phyloP scores from a whole-genome alignment of 2,113 vertebrate genomes.

The Tympanuchus pallidicinctus region DNA sequence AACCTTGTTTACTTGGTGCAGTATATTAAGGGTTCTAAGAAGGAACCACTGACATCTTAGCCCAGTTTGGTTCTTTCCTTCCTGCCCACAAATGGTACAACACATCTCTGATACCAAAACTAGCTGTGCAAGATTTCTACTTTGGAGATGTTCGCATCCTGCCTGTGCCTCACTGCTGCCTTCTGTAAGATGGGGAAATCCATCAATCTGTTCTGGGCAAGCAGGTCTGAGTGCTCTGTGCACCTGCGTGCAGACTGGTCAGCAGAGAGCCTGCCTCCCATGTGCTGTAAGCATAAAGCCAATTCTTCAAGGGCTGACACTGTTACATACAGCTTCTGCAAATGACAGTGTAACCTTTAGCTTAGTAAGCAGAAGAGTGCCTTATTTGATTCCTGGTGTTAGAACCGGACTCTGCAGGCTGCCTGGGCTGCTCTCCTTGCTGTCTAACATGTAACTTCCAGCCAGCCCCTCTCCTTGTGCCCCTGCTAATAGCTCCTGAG shows the following conservation, averaged over 20 bases:
- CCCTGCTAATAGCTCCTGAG: not conserved
- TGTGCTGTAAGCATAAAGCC: not conserved
- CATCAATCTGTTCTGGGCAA: not conserved
- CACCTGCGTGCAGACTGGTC: not conserved
- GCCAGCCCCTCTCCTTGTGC: not conserved
- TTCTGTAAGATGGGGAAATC: not conserved
- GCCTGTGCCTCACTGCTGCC: not conserved
- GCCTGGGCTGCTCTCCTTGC: not conserved
- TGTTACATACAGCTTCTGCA: not conserved
- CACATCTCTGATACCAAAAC: not conserved
- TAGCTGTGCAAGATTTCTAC: not conserved
- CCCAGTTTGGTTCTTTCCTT: not conserved
- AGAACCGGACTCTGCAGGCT: not conserved
- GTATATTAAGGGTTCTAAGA: not conserved
- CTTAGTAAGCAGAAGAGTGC: not conserved
- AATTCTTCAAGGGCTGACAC: not conserved
- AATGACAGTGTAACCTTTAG: not conserved
- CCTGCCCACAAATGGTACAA: not conserved
- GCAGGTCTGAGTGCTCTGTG: not conserved
- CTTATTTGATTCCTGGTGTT: not conserved
- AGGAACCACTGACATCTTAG: not conserved
- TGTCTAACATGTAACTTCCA: not conserved
- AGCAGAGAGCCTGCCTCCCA: fast-evolving
- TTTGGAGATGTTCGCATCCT: not conserved
- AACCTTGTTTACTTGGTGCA: not conserved